Base-by-base conservation (phyloP, 2,113 vertebrate species). In the Upupa epops region DNA sequence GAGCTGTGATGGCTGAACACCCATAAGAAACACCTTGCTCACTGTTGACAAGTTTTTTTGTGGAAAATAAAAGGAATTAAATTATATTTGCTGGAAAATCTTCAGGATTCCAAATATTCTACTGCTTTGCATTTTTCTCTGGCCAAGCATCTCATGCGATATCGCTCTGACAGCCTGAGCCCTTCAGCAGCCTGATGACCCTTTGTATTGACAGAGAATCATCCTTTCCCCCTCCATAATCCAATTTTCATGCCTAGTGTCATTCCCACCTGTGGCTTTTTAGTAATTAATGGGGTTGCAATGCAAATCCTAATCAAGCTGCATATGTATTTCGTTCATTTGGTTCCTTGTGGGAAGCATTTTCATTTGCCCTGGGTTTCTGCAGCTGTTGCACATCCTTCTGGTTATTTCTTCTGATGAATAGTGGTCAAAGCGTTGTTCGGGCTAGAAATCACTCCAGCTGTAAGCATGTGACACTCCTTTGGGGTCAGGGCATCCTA, bases 231-330 rank as follows among this genome's bases (percentile, higher is more conserved):
- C 48, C 36, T 86, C 89, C 86, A 59, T 88, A 94, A 95, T 84
- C 86, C 60, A 82, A 95, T 91, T 93, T 97, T 91, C 92, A 85
- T 80, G 93, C 91, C 69, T 95, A 89, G 75, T 48, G 86, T 89
- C 87, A 75, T 89, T 91, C 79, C 81, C 96, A 97, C 95, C 93
- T 95, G 95, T 94, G 91, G 71, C 75, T 94, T 90, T 87, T 91
- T 94, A 83, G 90, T 94, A 95, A 96, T 96, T 96, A 93, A 93
- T 90, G 83, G 82, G 88, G 87, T 90, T 94, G 91, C 87, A 93
- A 86, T 89, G 90, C 89, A 94, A 90, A 94, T 92, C 90, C 77
- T 91, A 92, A 89, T 94, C 93, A 90, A 93, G 80, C 75, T 7
- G 51, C 90, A 80, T 89, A 92, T 93, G 84, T 92, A 88, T 95